Base-by-base conservation (phyloP, 2,797 vertebrate genomes). In the Argya squamiceps region DNA sequence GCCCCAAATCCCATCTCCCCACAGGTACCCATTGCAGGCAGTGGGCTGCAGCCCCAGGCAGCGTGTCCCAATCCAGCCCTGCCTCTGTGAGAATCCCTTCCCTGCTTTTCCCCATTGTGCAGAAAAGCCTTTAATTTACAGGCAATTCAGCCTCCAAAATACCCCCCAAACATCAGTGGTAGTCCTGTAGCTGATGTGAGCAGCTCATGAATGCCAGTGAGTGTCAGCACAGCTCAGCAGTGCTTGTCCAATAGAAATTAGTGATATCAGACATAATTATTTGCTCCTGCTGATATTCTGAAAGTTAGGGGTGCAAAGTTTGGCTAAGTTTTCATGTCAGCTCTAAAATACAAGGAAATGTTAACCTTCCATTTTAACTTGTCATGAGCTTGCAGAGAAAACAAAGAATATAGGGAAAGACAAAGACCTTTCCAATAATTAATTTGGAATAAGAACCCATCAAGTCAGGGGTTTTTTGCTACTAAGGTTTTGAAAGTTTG, bases 21-120 rank as follows among this genome's bases (percentile, higher is more conserved):
- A 7, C 1, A 1, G 21, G 5, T 62, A 36, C 20, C 36, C 2
- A 1, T 2, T 44, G 44, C 27, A 77, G 55, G 6, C 20, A n/a
- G 6, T 0, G 5, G 7, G 29, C 15, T 73, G 60, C 50, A 43
- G 21, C 36, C 22, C 15, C 44, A 36, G 18, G 5, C 27, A 59
- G 4, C 12, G 5, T 1, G 0, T 30, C 53, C 39, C 53, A 49
- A 46, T 19, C 16, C 76, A 50, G 15, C 18, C 14, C n/a, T 3
- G 2, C 10, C 8, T 21, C n/a, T 41, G 8, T 3, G 3, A 58
- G 37, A 49, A 49, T 43, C 76, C 29, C 11, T 86, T 37, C 71
- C 13, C 10, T 80, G 19, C 41, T 43, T 41, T 10, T 27, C 13
- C 20, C 17, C 3, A 1, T 2, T 47, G 11, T 18, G 14, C 15